Conservation (phyloP, 2,113 vertebrate genomes). For the Spea multiplicata region DNA sequence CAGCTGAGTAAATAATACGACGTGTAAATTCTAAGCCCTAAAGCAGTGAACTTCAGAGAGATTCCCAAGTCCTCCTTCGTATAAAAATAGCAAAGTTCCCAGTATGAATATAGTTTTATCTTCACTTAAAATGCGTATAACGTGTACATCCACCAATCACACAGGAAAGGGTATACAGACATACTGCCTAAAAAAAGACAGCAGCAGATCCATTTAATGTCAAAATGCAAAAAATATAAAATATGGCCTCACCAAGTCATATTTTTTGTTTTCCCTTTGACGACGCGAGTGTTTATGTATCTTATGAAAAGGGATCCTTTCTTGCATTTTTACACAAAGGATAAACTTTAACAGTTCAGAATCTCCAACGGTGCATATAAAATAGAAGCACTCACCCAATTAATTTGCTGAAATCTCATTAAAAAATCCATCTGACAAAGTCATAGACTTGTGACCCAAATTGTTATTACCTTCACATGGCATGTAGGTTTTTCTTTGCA, state of each 20-base stretch:
- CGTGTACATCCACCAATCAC: too few relatives aligned
- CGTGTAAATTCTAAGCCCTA: neutral
- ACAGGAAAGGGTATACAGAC: too few relatives aligned
- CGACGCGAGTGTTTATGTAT: too few relatives aligned
- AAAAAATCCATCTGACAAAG: slow-evolving; percentile 71
- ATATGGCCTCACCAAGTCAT: too few relatives aligned
- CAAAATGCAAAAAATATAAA: too few relatives aligned
- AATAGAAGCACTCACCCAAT: slow-evolving; percentile 62
- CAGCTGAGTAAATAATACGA: neutral
- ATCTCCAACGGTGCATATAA: slow-evolving; percentile 25
- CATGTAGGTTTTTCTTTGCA: slow-evolving; percentile 54
- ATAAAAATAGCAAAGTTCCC: too few relatives aligned
- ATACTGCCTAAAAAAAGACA: too few relatives aligned
- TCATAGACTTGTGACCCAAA: slow-evolving; percentile 73
- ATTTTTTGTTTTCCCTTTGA: too few relatives aligned
- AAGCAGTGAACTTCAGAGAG: neutral
- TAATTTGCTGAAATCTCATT: slow-evolving; percentile 78
- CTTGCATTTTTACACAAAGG: slow-evolving; percentile 10
- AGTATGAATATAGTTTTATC: too few relatives aligned
- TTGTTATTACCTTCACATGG: slow-evolving; percentile 69
- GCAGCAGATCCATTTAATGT: too few relatives aligned
- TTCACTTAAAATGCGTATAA: too few relatives aligned
- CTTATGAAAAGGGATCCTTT: neutral
- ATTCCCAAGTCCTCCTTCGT: neutral
- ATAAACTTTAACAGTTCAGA: neutral